Evolutionary conservation across 1,140 invertebrate species (phyloP), one percentile per base, ranked within the genome.

Genomic region (Drepana arcuata): DNA sequence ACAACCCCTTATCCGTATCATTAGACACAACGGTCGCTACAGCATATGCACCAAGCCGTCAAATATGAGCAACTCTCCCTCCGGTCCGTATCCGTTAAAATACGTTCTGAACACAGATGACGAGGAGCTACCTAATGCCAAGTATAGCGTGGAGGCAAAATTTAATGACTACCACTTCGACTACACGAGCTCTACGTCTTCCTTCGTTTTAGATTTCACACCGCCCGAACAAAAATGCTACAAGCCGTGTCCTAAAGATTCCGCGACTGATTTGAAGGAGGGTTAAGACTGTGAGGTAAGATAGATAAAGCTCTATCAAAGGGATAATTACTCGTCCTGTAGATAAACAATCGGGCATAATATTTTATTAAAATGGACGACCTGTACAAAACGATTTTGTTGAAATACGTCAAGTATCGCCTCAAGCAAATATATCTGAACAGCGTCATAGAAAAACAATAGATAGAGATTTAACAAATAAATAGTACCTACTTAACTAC

Each of bases 101-200:
- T 81, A 81, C 23, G 72, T 81, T 0, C 51, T 81, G 0, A 66
- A 81, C 25, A 62, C 60, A 2, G 65, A 77, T 10, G 27, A 34
- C 0, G 41, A 59, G 9, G 51, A 65, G 1, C 14, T 26, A 9
- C n/a, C 34, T 1, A 16, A 16, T 1, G 2, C 7, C 1, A 79
- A 72, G 48, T 79, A 48, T 36, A 77, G 70, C 24, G 61, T 82
- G 4, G 74, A 82, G 49, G 77, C 70, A 1, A 82, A 82, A 30
- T 79, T 64, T 29, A 82, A 82, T 15, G 67, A 79, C 25, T 73
- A 78, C 27, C 60, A 70, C 14, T 82, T 79, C 30, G 77, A 82
- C 25, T 79, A 78, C 33, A 82, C 71, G 2, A 73, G 70, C 40
- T 79, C 77, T 2, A 56, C 77, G 26, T 46, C 68, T 1, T 82